Percentiles rank a stretch among this genome's conserved stretches.
These are phyloP conservation scores for Micromys minutus DNA, from an alignment of 2,113 vertebrate genomes.

Conservation along the genomic window DNA sequence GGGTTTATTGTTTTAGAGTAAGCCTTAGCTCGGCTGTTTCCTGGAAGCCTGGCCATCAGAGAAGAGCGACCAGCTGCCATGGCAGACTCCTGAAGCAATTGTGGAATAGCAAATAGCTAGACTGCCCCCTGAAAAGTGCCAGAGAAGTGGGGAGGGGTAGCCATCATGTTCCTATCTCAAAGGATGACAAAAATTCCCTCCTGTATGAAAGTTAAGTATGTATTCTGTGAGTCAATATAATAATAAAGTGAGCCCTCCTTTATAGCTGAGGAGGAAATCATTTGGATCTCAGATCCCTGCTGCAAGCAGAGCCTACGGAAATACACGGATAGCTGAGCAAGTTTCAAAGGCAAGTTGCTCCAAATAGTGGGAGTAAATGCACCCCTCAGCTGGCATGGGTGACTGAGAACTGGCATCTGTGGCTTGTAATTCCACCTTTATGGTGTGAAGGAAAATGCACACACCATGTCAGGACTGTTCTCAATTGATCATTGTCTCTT, in stretches of 20 bases:
- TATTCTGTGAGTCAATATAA: background rate
- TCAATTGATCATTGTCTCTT: slow-evolving; percentile 79
- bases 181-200: background rate
- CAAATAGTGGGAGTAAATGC: slow-evolving; percentile 69
- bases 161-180: background rate
- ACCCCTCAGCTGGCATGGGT: slow-evolving; percentile 68
- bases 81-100: slow-evolving; percentile 77
- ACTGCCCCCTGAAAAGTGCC: slow-evolving; percentile 66
- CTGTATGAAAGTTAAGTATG: background rate
- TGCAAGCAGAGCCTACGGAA: slow-evolving; percentile 50
- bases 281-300: slow-evolving; percentile 46
- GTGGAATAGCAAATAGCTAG: slow-evolving; percentile 79
- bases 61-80: slow-evolving; percentile 76
- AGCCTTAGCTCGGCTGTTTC: slow-evolving; percentile 71
- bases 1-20: slow-evolving; percentile 73
- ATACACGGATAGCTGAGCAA: slow-evolving; percentile 69
- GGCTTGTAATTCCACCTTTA: slow-evolving; percentile 74
- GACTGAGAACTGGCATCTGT: slow-evolving; percentile 72
- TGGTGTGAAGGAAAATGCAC: slow-evolving; percentile 65
- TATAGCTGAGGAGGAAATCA: slow-evolving; percentile 24
- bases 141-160: background rate
- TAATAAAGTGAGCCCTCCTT: background rate
- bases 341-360: slow-evolving; percentile 64
- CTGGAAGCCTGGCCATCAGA: slow-evolving; percentile 72
- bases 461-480: slow-evolving; percentile 67